phyloP scores from a whole-genome alignment of 2,888 invertebrate species.

The Buathra laborator region DNA sequence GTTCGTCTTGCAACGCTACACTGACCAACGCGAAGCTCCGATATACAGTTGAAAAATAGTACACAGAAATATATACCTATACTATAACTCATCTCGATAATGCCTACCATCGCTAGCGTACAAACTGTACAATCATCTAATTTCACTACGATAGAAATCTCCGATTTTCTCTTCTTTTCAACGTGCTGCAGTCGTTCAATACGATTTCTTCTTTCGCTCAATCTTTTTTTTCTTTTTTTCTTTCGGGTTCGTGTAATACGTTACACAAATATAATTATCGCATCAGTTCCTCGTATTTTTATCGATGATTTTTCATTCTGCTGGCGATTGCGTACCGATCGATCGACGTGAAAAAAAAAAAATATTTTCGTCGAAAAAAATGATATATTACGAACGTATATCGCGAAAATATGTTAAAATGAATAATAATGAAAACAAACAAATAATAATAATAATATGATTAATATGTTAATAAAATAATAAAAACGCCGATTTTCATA shows the following conservation, averaged over 20 bases:
- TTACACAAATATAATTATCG: neutral
- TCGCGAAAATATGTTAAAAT: too few relatives aligned
- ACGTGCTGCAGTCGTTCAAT: conserved; percentile 38
- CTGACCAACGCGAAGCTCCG: conserved; percentile 23
- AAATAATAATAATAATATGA: too few relatives aligned
- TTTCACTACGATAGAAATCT: conserved; percentile 65
- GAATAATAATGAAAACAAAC: too few relatives aligned
- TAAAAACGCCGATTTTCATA: too few relatives aligned
- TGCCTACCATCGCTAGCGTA: conserved; percentile 43
- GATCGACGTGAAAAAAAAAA: too few relatives aligned
- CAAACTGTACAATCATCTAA: conserved; percentile 65
- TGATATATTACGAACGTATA: too few relatives aligned
- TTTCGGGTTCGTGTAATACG: neutral
- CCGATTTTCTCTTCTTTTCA: conserved; percentile 62
- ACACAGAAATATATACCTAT: neutral
- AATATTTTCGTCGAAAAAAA: too few relatives aligned
- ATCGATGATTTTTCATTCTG: neutral
- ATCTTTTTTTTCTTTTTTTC: neutral
- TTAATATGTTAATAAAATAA: too few relatives aligned
- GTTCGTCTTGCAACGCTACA: conserved; percentile 42
- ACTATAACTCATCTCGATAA: conserved; percentile 17
- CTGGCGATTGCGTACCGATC: too few relatives aligned
- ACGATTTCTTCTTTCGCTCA: conserved; percentile 53
- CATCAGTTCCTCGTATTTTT: neutral
- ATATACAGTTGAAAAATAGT: conserved; percentile 30